Evolutionary conservation across 2,797 vertebrate genomes (phyloP).

Genomic region (Rallus crepitans): DNA sequence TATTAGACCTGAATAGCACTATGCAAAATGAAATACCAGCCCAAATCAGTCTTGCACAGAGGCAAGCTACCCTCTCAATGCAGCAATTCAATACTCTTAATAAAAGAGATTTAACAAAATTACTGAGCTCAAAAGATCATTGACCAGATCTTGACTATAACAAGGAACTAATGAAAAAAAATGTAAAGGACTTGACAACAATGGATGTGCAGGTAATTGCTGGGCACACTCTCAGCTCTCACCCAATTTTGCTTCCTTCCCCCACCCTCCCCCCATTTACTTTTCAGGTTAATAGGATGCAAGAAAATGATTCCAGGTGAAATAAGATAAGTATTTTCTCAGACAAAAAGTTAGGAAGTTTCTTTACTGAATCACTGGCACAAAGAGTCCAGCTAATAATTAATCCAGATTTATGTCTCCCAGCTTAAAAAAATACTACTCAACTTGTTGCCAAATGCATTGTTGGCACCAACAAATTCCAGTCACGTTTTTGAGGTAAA

Average conservation of each 20-base stretch:
- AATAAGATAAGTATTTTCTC: background rate
- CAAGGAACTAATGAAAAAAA: conserved; percentile 41
- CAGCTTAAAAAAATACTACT: background rate
- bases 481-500: background rate
- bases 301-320: background rate
- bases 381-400: too few species aligned
- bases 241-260: background rate
- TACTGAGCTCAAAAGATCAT: conserved; percentile 37
- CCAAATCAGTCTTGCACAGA: conserved; percentile 6
- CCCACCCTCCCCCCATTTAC: background rate
- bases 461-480: background rate
- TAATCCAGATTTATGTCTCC: background rate
- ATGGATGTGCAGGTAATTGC: background rate
- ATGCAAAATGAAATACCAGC: conserved; percentile 33
- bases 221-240: background rate
- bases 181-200: background rate
- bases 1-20: conserved; percentile 21
- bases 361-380: background rate
- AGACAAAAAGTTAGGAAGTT: background rate
- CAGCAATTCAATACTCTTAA: conserved; percentile 8
- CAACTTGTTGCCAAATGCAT: background rate
- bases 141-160: conserved; percentile 7
- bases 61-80: background rate
- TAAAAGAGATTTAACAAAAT: conserved; percentile 48
- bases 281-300: background rate